Conservation (phyloP, 2,797 vertebrate species). For the Botia almorhae region DNA sequence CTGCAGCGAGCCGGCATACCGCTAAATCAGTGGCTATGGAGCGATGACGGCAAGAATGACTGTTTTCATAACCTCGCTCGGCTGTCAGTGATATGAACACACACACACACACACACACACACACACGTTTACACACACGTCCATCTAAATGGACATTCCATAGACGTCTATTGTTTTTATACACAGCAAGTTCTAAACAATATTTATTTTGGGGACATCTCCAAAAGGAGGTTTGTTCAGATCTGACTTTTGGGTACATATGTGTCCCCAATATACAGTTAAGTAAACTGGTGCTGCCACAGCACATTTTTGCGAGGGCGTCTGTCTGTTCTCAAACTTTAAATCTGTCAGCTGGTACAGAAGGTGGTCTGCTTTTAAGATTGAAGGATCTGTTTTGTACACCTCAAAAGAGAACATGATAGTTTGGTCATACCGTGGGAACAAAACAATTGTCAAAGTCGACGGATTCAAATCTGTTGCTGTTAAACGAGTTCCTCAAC, state of each 20-base stretch:
- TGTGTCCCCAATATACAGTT: too few species aligned
- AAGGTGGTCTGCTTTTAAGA: conserved; percentile 21
- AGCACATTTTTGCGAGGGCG: conserved; percentile 1
- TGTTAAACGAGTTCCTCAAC: conserved; percentile 33
- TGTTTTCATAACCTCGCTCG: conserved; percentile 63
- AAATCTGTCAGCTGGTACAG: conserved; percentile 32
- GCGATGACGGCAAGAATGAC: conserved; percentile 64
- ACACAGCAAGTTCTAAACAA: too few species aligned
- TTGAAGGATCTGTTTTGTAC: conserved; percentile 52
- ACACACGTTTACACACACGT: background rate
- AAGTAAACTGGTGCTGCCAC: background rate
- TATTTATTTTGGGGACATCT: too few species aligned
- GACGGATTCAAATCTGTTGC: conserved; percentile 17
- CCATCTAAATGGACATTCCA: too few species aligned
- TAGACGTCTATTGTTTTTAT: too few species aligned
- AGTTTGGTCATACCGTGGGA: conserved; percentile 45
- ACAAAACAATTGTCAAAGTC: conserved; percentile 6
- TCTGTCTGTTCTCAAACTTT: conserved; percentile 41
- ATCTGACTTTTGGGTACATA: too few species aligned
- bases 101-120: conserved; percentile 10
- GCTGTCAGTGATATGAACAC: conserved; percentile 52
- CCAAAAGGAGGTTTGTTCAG: too few species aligned
- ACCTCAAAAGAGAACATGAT: conserved; percentile 48
- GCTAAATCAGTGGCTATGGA: conserved; percentile 63
- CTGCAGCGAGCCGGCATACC: conserved; percentile 33